phyloP scores from a whole-genome alignment of 2,888 invertebrate species.

The Andrena hattorfiana region DNA sequence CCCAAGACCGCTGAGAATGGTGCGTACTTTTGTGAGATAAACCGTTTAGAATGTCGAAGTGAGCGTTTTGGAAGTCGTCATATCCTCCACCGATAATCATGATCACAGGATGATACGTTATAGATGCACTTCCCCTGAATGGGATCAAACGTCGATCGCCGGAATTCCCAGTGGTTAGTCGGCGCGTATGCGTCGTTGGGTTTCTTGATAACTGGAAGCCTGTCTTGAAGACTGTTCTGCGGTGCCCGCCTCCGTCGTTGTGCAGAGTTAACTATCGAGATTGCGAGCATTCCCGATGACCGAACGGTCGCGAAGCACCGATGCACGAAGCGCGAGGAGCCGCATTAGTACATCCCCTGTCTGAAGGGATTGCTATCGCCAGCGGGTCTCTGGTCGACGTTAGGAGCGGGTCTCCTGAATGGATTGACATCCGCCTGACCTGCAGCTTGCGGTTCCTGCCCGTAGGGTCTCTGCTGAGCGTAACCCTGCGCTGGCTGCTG shows the following conservation, averaged over 20 bases:
- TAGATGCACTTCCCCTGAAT: constrained; percentile 35
- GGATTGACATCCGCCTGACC: constrained; percentile 83
- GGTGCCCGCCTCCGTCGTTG: constrained; percentile 26
- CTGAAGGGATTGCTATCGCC: constrained; percentile 92
- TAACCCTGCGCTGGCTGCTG: constrained; percentile 56
- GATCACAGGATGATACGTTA: constrained; percentile 30
- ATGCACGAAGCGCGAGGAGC: neutral
- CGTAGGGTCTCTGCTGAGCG: constrained; percentile 58
- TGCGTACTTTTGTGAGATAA: constrained; percentile 26
- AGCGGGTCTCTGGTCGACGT: constrained; percentile 85
- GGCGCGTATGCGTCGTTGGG: constrained; percentile 13
- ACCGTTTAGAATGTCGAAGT: constrained; percentile 24
- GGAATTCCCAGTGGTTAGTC: constrained; percentile 20
- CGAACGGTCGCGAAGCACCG: constrained; percentile 32
- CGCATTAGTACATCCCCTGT: constrained; percentile 88
- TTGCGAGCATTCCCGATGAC: neutral
- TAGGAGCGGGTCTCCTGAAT: constrained; percentile 85
- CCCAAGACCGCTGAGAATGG: constrained; percentile 47
- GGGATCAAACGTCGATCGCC: constrained; percentile 23
- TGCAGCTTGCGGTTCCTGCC: constrained; percentile 67
- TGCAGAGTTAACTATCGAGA: constrained; percentile 4
- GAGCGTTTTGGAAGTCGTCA: constrained; percentile 63
- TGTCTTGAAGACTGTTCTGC: constrained; percentile 81
- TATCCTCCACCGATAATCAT: constrained; percentile 36
- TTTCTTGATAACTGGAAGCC: constrained; percentile 81